Evolutionary conservation across 2,888 invertebrate genomes (phyloP), one percentile per base, ranked within the genome.

Genomic region (Euplexia lucipara): DNA sequence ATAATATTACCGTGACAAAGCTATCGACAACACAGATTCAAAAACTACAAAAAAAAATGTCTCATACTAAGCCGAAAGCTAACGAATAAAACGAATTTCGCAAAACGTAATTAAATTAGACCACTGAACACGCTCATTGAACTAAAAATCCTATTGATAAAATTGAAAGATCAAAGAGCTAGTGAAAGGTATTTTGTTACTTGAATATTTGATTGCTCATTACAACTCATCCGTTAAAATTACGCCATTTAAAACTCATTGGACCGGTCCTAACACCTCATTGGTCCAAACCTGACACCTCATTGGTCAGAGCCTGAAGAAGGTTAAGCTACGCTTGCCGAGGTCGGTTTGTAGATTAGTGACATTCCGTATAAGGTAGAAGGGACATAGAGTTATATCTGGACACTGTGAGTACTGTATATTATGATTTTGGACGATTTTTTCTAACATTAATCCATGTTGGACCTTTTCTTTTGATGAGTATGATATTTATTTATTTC

Each of bases 201-300:
- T 71, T 69, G 66, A 78, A 80, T 76, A 75, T 73, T 78, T 70
- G 39, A 80, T 65, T 51, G 39, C 45, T 39, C 61, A 76, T 73
- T 70, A 70, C 70, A 62, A 47, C 30, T 71, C 47, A 37, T 45
- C 60, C 60, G 62, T 70, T 75, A 39, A 73, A 78, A 66, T 70
- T 65, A 64, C 53, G 63, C 39, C 22, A 69, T 74, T 77, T 72
- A 68, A 72, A 79, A 77, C 57, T 20, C 41, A 69, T 66, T 67
- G 53, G 47, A 64, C 68, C 49, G 10, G 20, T 51, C 7, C 12
- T 60, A 60, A 51, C 52, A 48, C 60, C 51, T 22, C 49, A 67
- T 68, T 67, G 48, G 48, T 65, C 64, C 60, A 6, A 4, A 47
- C 8, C 16, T 53, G 44, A 54, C 49, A 60, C 32, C 56, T 45